Evolutionary conservation across 1,140 invertebrate genomes (phyloP).

Genomic region (Drosophila tropicalis): DNA sequence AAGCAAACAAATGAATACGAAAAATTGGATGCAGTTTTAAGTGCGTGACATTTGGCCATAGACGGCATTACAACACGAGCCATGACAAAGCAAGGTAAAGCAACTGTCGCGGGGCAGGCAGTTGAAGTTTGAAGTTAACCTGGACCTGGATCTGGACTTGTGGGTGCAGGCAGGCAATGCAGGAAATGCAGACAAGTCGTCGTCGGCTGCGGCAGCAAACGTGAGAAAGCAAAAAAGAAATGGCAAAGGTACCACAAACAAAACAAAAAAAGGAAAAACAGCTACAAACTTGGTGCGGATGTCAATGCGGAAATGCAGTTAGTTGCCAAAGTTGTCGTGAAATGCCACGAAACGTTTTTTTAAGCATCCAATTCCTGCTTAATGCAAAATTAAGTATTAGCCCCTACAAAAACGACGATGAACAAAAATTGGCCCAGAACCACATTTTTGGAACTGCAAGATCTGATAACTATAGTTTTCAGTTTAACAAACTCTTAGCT

Average conservation of each 20-base stretch:
- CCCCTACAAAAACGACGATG: not conserved
- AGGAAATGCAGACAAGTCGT: not conserved
- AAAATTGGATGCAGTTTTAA: constrained; percentile 48
- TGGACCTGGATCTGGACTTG: constrained; percentile 4
- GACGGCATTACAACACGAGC: not conserved
- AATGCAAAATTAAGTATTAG: not conserved
- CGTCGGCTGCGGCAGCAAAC: constrained; percentile 28
- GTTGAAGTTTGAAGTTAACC: not conserved
- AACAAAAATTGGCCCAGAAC: too few species aligned
- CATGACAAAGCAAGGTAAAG: not conserved
- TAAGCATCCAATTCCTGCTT: not conserved
- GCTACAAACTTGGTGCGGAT: not conserved
- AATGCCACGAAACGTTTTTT: constrained; percentile 61
- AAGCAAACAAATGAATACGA: constrained; percentile 16
- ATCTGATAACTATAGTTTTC: too few species aligned
- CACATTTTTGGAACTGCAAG: too few species aligned
- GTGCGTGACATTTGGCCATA: constrained; percentile 59
- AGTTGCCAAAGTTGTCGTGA: constrained; percentile 61
- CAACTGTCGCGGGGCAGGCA: not conserved
- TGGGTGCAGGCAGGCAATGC: constrained; percentile 38
- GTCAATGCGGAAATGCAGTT: constrained; percentile 64
- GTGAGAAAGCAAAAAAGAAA: constrained; percentile 72
- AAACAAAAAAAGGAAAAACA: constrained; percentile 41
- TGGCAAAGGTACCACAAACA: constrained; percentile 70
- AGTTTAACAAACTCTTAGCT: too few species aligned